These are phyloP conservation scores for Progne subis DNA, from an alignment of 2,113 vertebrate genomes.

Conservation along the genomic window DNA sequence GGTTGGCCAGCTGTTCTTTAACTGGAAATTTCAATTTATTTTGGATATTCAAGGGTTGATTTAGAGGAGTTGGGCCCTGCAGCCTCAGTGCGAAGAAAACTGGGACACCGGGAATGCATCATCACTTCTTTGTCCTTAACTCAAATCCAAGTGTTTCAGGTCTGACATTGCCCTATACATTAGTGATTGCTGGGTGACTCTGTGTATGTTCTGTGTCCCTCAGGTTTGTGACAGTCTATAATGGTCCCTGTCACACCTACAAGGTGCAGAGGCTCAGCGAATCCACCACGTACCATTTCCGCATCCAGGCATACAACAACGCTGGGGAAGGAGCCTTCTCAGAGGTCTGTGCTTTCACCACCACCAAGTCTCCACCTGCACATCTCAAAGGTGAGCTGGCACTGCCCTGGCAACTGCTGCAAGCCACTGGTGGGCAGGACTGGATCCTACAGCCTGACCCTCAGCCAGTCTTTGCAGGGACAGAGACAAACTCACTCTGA, in stretches of 20 bases:
- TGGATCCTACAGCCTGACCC: rapidly evolving
- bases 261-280: constrained; percentile 82
- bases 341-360: constrained; percentile 78
- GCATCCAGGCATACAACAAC: constrained; percentile 80
- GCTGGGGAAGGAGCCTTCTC: constrained; percentile 80
- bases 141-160: rapidly evolving
- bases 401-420: background rate
- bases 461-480: background rate
- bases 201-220: no score
- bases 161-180: rapidly evolving
- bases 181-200: background rate
- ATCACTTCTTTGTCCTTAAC: background rate
- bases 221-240: constrained; percentile 77
- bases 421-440: rapidly evolving
- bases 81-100: background rate
- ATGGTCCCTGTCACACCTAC: constrained; percentile 79
- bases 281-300: constrained; percentile 79
- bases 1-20: background rate
- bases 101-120: rapidly evolving
- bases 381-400: constrained; percentile 78
- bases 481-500: background rate
- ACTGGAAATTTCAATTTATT: background rate
- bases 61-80: background rate
- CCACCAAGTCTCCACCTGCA: constrained; percentile 78
- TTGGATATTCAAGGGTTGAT: background rate